These are phyloP conservation scores for Taenioides sp. DNA, from an alignment of 2,797 vertebrate species.

Conservation along the genomic window DNA sequence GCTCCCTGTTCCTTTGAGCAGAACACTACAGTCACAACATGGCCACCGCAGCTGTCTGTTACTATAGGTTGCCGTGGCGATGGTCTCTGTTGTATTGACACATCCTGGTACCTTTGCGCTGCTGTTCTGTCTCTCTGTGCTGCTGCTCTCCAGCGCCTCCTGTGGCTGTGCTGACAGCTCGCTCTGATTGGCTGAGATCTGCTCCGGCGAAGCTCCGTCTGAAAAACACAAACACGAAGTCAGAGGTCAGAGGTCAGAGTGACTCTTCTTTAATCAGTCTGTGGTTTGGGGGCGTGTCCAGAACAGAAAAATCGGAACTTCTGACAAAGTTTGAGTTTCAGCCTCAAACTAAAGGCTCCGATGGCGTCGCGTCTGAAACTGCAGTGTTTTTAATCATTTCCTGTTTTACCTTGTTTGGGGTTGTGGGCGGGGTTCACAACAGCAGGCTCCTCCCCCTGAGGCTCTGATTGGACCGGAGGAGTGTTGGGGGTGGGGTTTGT, in stretches of 20 bases:
- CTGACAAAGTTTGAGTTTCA: too few relatives aligned
- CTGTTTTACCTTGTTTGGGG: constrained; percentile 34
- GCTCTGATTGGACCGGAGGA: constrained; percentile 21
- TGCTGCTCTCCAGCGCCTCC: constrained; percentile 42
- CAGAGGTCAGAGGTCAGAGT: background rate
- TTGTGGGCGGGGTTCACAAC: constrained; percentile 45
- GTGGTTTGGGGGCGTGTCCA: too few relatives aligned
- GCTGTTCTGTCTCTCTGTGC: background rate
- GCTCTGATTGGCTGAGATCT: constrained; percentile 11
- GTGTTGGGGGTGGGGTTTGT: constrained; percentile 15
- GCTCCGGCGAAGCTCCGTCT: background rate
- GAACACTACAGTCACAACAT: too few relatives aligned
- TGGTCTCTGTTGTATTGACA: too few relatives aligned
- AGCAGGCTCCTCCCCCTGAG: background rate
- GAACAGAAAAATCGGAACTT: too few relatives aligned
- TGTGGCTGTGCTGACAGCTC: constrained; percentile 40
- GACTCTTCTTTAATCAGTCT: too few relatives aligned
- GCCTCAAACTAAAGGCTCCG: too few relatives aligned
- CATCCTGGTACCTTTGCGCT: constrained; percentile 45
- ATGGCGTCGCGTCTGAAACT: too few relatives aligned
- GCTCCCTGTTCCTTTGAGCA: too few relatives aligned
- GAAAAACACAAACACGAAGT: background rate
- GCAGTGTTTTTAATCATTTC: background rate
- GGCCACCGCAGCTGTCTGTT: too few relatives aligned
- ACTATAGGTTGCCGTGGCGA: too few relatives aligned